Conservation (phyloP, 2,888 invertebrate genomes). For the Ditula angustiorana region DNA sequence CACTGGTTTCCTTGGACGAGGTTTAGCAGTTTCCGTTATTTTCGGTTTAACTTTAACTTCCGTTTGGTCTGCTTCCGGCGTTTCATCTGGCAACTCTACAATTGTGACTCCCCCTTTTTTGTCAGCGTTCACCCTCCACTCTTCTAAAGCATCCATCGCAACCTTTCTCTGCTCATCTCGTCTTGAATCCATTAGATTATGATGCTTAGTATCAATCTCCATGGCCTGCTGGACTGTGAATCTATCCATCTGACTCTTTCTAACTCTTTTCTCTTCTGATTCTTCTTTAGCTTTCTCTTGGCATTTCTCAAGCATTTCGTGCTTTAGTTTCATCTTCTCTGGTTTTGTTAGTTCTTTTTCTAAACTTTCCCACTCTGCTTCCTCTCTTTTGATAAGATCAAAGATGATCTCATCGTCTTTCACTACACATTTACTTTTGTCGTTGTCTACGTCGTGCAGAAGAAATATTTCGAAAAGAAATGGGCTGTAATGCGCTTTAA, state of each 20-base stretch:
- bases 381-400: constrained; percentile 87
- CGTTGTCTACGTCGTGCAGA: constrained; percentile 85
- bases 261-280: constrained; percentile 79
- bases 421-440: constrained; percentile 87
- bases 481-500: constrained; percentile 90
- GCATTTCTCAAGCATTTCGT: constrained; percentile 83
- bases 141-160: constrained; percentile 88
- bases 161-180: constrained; percentile 86
- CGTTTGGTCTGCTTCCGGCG: constrained; percentile 40
- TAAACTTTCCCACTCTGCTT: constrained; percentile 84
- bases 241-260: constrained; percentile 83
- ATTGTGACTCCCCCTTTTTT: constrained; percentile 43
- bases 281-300: constrained; percentile 84
- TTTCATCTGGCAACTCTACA: constrained; percentile 37
- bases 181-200: constrained; percentile 87
- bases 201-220: constrained; percentile 79
- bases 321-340: constrained; percentile 84
- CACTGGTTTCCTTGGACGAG: constrained; percentile 37
- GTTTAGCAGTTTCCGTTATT: constrained; percentile 31
- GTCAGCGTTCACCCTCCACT: constrained; percentile 77
- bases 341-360: constrained; percentile 84
- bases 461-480: constrained; percentile 91
- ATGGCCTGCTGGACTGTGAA: constrained; percentile 79
- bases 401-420: constrained; percentile 87
- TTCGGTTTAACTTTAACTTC: constrained; percentile 39